Evolutionary conservation across 2,113 vertebrate species (phyloP), one percentile per base, ranked within the genome.

Genomic region (Muntiacus reevesi): DNA sequence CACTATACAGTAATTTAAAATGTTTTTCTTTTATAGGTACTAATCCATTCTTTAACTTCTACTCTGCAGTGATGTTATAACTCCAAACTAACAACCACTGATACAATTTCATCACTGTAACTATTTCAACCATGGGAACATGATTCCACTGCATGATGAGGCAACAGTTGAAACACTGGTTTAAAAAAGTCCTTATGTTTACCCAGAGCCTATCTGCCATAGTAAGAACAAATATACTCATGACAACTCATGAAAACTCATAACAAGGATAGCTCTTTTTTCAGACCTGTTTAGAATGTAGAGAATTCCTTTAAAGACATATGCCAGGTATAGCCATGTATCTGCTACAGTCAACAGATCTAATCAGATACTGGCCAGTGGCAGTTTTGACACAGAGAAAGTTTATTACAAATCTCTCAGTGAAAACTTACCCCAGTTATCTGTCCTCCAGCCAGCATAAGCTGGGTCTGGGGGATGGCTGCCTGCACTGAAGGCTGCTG

Each of bases 361-460:
- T 87, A 54, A 89, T 54, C 17, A 71, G n/a, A 50, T 19, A 40
- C 4, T n/a, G 79, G 97, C 57, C 91, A 93, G 47, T 27, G 47
- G 43, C 60, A 92, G 30, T 9, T 74, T 15, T 50, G 85, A 95
- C 12, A 16, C 84, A 93, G 57, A 92, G 89, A 6, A 93, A 86
- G 96, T 14, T 95, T 52, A 59, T 87, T 94, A 89, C 30, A 52
- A 93, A 82, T 60, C 74, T 96, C 95, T 97, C 87, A 88, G 97
- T 91, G 83, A 94, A 98, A 91, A 99, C 99, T 99, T 99, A 99
- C 99, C 99, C 99, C 99, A 93, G 99, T 99, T 99, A 99, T 99
- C 99, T 99, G 99, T 99, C 99, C 99, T 98, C 99, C 99, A 89
- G 99, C 99, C 99, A 99, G 99, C 99, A 99, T 99, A 94, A 99